A percentile compares a stretch with the other conserved stretches of the same genome.
These are phyloP conservation scores for Cotesia congregata DNA, from an alignment of 2,888 invertebrate species.

Conservation along the genomic window DNA sequence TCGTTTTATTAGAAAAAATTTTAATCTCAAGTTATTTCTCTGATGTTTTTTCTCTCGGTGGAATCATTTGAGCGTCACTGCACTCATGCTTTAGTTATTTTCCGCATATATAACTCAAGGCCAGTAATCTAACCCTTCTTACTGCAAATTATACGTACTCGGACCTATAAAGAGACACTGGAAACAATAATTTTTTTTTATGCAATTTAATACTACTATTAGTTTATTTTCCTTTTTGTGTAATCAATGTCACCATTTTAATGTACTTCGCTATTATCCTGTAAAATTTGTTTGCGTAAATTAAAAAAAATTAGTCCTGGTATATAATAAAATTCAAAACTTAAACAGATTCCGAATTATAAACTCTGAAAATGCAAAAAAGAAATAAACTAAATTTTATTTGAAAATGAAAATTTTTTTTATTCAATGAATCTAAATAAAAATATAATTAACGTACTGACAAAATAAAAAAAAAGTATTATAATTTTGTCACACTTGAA, in stretches of 20 bases:
- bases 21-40: neutral
- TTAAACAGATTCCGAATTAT: too few relatives aligned
- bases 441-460: too few relatives aligned
- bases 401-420: too few relatives aligned
- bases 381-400: too few relatives aligned
- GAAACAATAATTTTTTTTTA: neutral
- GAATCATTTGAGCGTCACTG: conserved; percentile 3
- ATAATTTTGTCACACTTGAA: too few relatives aligned
- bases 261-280: neutral
- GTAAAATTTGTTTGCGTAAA: too few relatives aligned
- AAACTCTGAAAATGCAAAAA: too few relatives aligned
- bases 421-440: too few relatives aligned
- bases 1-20: too few relatives aligned
- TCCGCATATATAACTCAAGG: conserved; percentile 13
- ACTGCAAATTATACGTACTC: neutral
- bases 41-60: conserved; percentile 13
- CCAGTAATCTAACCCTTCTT: conserved; percentile 5
- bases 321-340: too few relatives aligned
- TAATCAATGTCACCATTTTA: neutral
- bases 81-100: neutral
- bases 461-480: too few relatives aligned
- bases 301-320: too few relatives aligned
- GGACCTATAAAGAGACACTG: neutral
- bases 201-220: neutral
- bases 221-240: neutral